Evolutionary conservation across 2,113 vertebrate genomes (phyloP), one percentile per base, ranked within the genome.

Genomic region (Ivindomyrus marchei): DNA sequence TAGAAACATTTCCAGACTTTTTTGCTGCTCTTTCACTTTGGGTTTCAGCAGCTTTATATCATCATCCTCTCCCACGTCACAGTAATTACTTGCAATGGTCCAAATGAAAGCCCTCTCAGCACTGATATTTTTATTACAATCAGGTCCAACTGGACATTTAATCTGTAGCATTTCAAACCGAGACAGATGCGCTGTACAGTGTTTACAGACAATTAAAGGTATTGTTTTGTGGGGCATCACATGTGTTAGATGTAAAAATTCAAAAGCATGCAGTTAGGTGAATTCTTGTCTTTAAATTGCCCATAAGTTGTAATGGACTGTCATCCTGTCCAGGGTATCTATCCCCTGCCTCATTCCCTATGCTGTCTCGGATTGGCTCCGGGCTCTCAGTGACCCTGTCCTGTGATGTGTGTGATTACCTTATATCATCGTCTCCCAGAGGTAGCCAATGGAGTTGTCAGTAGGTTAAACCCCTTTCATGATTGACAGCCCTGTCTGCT

Each of bases 101-200:
- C 58, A 89, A 24, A 31, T 21, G 27, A 83, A 36, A 74, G n/a
- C 5, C 89, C 87, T 88, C 66, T n/a, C 39, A 24, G 21, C 77
- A 62, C 88, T 90, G 90, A 90, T 88, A 91, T 92, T 91, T 93
- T 94, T 90, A 92, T 36, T 88, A 88, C 93, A 93, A 93, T 89
- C 85, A 27, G 85, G 13, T 80, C n/a, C 93, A 91, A 94, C 94
- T 77, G 27, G 13, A 39, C 5, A 77, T 39, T 15, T 1, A 36
- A 66, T 27, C 58, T 66, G n/a, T 66, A 66, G n/a, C n/a, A 66
- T 27, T 66, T 66, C 62, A 66, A 62, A 62, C 58, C 1, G 9
- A 62, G 58, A 62, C 58, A 62, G n/a, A 10, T 62, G 58, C 3
- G 7, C 58, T 62, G 24, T 24, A 62, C 10, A n/a, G 2, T 66